Evolutionary conservation across 2,888 invertebrate genomes (phyloP), one percentile per base, ranked within the genome.

Genomic region (Campoplex nolae): DNA sequence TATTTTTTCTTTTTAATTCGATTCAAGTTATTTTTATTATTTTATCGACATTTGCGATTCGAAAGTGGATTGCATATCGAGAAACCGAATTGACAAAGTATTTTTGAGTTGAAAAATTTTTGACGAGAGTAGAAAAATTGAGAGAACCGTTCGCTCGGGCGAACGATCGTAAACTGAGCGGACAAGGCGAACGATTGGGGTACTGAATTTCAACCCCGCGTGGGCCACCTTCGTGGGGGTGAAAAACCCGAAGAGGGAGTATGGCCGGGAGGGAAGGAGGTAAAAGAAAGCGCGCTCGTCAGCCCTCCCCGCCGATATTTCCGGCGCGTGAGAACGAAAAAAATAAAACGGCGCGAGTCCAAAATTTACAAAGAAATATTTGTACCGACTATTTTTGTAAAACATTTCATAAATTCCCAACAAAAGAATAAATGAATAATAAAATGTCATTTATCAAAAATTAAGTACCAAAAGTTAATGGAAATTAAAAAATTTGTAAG

Each of bases 161-260:
- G n/a, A 77, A 68, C 86, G 86, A 86, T 83, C 81, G 84, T 81
- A 81, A 86, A 86, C 86, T 86, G 86, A 83, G 73, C 7, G 58
- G 38, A 77, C 35, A 45, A 79, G 62, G 56, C 51, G 77, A 67
- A 51, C 80, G 85, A 78, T 51, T 38, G 71, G 67, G 65, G 67
- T 73, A n/a, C 71, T 70, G 73, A 62, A 73, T 83, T 86, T 83
- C 86, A 77, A 86, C 83, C 86, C 86, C 83, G 74, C 74, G 86
- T 86, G 83, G 86, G 67, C 67, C 54, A 62, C 83, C 86, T 86
- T 81, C 86, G 86, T 80, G 86, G 83, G 86, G 86, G 86, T 86
- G 86, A 71, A 56, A 51, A 71, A 42, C 45, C 75, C 42, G 71
- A 48, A 6, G 45, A 58, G 28, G 71, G 70, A 48, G 56, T 3